phyloP scores from a whole-genome alignment of 1,140 invertebrate genomes.

The Calephelis nemesis region DNA sequence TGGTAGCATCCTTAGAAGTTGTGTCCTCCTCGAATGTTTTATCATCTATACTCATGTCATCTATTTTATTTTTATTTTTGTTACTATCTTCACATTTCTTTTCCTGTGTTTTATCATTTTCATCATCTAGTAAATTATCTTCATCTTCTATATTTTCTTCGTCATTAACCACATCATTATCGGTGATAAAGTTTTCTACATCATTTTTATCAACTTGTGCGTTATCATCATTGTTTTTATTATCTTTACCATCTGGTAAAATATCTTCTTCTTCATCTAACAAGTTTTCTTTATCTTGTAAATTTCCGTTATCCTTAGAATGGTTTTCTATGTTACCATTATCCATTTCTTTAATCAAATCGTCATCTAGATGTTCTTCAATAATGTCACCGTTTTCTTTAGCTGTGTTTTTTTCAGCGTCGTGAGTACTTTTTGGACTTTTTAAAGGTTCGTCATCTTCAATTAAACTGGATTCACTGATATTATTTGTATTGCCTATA shows the following conservation, averaged over 20 bases:
- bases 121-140: slow-evolving; percentile 3
- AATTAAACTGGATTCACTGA: background rate
- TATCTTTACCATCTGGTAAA: background rate
- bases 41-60: slow-evolving; percentile 5
- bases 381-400: slow-evolving; percentile 17
- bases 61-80: background rate
- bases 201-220: slow-evolving; percentile 1
- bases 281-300: slow-evolving; percentile 1
- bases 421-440: background rate
- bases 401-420: background rate
- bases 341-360: slow-evolving; percentile 1
- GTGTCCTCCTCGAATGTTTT: slow-evolving; percentile 6
- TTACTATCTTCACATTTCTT: slow-evolving; percentile 1
- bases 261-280: slow-evolving; percentile 4
- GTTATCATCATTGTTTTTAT: background rate
- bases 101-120: slow-evolving; percentile 1
- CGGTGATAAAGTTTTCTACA: background rate
- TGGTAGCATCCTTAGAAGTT: background rate
- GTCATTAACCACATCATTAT: background rate
- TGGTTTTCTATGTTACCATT: background rate
- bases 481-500: background rate
- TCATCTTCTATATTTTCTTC: slow-evolving; percentile 17
- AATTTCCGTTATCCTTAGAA: background rate
- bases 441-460: background rate
- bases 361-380: slow-evolving; percentile 1